Evolutionary conservation across 2,797 vertebrate genomes (phyloP).

Genomic region (Discoglossus pictus): DNA sequence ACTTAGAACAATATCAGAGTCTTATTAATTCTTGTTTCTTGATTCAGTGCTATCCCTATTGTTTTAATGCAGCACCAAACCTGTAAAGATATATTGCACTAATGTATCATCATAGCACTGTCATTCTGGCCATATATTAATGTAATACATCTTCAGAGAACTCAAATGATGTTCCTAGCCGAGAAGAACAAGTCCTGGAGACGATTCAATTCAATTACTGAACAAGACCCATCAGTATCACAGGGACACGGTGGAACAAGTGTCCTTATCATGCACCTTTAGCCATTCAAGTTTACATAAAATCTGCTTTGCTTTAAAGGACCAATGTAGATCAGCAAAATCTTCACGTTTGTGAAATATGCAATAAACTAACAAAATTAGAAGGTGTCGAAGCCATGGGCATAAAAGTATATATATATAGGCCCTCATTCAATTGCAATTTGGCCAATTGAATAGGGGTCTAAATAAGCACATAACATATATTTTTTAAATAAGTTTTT

Average conservation of each 20-base stretch:
- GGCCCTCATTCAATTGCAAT: too few species aligned
- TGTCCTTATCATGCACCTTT: neutral
- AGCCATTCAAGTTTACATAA: neutral
- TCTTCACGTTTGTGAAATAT: too few species aligned
- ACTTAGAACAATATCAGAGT: constrained; percentile 1
- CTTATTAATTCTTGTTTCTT: neutral
- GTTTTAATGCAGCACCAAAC: constrained; percentile 50
- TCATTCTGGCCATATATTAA: constrained; percentile 57
- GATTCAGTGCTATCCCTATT: constrained; percentile 35
- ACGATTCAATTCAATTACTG: constrained; percentile 57
- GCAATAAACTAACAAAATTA: too few species aligned
- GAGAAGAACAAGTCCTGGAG: constrained; percentile 35
- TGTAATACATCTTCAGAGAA: constrained; percentile 58
- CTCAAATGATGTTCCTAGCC: constrained; percentile 56
- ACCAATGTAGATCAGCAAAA: too few species aligned
- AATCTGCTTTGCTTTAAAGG: too few species aligned
- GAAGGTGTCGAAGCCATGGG: too few species aligned
- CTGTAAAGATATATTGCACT: constrained; percentile 55
- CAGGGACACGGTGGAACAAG: neutral
- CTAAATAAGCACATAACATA: too few species aligned
- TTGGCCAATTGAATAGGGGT: too few species aligned
- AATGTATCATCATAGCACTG: constrained; percentile 58
- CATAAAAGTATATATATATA: too few species aligned
- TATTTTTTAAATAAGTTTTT: too few species aligned
- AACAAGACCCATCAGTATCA: constrained; percentile 47